Evolutionary conservation across 2,113 vertebrate genomes (phyloP).

Genomic region (Cebidichthys violaceus): DNA sequence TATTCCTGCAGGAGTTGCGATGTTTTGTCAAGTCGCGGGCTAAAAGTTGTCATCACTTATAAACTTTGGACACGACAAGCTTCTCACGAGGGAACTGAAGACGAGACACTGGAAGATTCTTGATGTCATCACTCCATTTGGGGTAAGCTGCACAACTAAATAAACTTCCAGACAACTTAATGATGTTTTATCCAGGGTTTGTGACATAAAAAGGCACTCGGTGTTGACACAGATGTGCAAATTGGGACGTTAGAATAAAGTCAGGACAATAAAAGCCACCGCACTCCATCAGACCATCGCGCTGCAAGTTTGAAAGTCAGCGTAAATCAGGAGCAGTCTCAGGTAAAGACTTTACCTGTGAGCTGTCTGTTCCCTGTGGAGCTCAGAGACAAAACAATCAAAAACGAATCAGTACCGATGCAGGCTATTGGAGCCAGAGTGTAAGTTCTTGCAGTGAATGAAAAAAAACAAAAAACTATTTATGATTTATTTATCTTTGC

Average conservation of each 20-base stretch:
- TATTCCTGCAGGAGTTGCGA: conserved; percentile 9
- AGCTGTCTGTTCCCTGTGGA: not conserved
- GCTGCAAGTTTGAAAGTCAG: not conserved
- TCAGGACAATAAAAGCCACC: not conserved
- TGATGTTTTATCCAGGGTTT: not conserved
- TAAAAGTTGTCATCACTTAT: conserved; percentile 4
- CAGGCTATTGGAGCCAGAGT: not conserved
- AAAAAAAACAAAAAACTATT: not conserved
- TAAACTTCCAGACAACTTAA: not conserved
- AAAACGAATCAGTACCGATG: not conserved
- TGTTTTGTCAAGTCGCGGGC: not conserved
- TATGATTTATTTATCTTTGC: not conserved
- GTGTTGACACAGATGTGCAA: not conserved
- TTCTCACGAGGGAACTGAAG: not conserved
- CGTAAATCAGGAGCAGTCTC: not conserved
- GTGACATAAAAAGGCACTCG: not conserved
- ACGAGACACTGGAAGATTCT: not conserved
- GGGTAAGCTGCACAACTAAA: conserved; percentile 49
- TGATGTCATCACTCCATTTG: conserved; percentile 15
- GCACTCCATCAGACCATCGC: not conserved
- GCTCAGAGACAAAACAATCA: not conserved
- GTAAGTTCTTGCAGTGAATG: not conserved
- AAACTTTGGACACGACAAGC: not conserved
- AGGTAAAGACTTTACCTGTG: not conserved
- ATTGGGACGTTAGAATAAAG: not conserved